These are phyloP conservation scores for Leucopsar rothschildi DNA, from an alignment of 2,113 vertebrate genomes.

Conservation along the genomic window DNA sequence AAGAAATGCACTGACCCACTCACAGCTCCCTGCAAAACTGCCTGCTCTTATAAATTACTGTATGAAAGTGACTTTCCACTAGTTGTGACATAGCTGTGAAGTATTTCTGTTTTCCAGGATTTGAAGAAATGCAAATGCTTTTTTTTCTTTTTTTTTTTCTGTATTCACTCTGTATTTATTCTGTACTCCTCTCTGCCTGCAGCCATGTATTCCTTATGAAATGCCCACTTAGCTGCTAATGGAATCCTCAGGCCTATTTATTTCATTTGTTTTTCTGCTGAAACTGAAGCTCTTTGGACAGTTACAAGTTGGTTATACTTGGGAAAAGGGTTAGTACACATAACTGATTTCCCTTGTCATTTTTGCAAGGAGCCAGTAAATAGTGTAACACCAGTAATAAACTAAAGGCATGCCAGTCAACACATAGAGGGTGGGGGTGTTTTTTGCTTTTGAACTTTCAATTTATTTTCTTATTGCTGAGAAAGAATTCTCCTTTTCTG, in stretches of 20 bases:
- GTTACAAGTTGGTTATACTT: not conserved
- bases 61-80: not conserved
- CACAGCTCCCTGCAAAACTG: not conserved
- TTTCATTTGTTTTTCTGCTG: not conserved
- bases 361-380: not conserved
- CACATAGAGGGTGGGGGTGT: fast-evolving
- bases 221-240: not conserved
- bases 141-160: not conserved
- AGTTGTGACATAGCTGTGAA: not conserved
- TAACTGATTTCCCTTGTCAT: not conserved
- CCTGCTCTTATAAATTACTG: not conserved
- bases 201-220: not conserved
- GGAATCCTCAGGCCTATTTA: not conserved
- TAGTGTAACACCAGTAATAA: not conserved
- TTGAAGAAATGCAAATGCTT: not conserved
- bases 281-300: not conserved
- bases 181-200: not conserved
- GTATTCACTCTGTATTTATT: too few relatives aligned
- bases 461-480: not conserved
- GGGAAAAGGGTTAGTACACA: not conserved
- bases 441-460: not conserved
- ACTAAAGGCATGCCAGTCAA: not conserved
- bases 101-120: not conserved
- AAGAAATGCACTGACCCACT: not conserved
- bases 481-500: not conserved